Percentiles rank a stretch among this genome's conserved stretches.
Evolutionary conservation across 2,113 vertebrate genomes (phyloP).

Genomic region (Pycnonotus jocosus): DNA sequence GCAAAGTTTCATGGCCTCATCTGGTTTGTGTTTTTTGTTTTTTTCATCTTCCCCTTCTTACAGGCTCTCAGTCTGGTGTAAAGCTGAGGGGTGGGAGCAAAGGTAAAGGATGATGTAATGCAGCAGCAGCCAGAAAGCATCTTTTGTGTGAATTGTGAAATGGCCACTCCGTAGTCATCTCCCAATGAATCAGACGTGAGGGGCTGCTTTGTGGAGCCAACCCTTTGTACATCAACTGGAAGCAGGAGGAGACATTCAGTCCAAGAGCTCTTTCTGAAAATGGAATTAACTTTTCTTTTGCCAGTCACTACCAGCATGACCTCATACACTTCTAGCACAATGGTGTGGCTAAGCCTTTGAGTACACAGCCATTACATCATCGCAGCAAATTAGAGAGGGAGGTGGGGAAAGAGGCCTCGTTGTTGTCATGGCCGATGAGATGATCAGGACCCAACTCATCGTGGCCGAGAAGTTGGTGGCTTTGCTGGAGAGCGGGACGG

Average conservation of each 20-base stretch:
- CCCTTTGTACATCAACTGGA: constrained; percentile 55
- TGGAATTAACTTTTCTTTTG: constrained; percentile 74
- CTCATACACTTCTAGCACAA: constrained; percentile 76
- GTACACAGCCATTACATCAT: constrained; percentile 77
- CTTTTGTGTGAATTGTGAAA: constrained; percentile 70
- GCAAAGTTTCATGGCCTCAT: neutral
- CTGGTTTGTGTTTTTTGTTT: neutral
- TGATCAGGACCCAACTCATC: constrained; percentile 71
- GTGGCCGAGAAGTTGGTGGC: constrained; percentile 84
- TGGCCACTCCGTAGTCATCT: constrained; percentile 64
- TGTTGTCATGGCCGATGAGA: constrained; percentile 78
- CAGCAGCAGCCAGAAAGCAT: constrained; percentile 67
- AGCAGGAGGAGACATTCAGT: constrained; percentile 69
- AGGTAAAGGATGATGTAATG: constrained; percentile 81
- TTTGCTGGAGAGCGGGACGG: constrained; percentile 85
- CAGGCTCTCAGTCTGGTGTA: constrained; percentile 42
- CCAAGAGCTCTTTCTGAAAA: constrained; percentile 69
- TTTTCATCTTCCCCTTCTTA: constrained; percentile 5
- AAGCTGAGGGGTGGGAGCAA: constrained; percentile 67
- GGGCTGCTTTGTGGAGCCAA: constrained; percentile 66
- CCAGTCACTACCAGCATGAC: constrained; percentile 81
- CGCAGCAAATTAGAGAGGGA: constrained; percentile 64
- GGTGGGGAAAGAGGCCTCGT: constrained; percentile 54
- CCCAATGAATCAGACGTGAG: constrained; percentile 69
- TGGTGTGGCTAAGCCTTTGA: constrained; percentile 83